Evolutionary conservation across 2,797 vertebrate genomes (phyloP).

Genomic region (Falco rusticolus): DNA sequence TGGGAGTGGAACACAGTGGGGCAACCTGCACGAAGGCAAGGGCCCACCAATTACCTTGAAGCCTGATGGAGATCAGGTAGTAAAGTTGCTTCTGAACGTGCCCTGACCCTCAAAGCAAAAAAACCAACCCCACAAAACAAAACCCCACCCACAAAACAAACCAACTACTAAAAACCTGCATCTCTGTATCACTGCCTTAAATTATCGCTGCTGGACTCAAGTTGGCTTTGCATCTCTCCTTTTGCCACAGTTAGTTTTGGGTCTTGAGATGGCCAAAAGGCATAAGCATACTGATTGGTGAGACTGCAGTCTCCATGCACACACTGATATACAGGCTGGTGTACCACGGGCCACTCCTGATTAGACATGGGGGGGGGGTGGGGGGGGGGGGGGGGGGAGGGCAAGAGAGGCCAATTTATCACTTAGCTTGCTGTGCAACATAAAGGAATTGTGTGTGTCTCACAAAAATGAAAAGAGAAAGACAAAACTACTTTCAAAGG

Average conservation of each 20-base stretch:
- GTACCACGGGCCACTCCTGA: not conserved
- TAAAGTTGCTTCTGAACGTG: not conserved
- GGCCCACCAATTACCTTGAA: not conserved
- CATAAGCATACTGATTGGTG: not conserved
- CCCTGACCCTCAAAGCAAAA: not conserved
- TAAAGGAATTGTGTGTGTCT: not conserved
- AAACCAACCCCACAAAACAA: too few species aligned
- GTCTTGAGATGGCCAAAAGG: not conserved
- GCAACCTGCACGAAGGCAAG: not conserved
- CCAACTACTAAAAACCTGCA: too few species aligned
- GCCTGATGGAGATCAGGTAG: not conserved
- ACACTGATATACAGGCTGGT: not conserved
- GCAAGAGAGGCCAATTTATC: not conserved
- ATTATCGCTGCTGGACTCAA: not conserved
- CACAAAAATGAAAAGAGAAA: not conserved
- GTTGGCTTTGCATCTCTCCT: constrained; percentile 14
- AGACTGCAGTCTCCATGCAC: not conserved
- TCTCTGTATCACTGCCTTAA: not conserved
- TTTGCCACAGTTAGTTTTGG: not conserved
- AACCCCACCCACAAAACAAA: not conserved
- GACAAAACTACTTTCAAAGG: not conserved
- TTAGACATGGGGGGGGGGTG: not conserved
- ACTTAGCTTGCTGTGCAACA: not conserved
- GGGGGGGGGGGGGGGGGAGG: too few species aligned
- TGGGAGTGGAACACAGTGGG: rapidly evolving